A percentile compares a stretch with the other conserved stretches of the same genome.
Evolutionary conservation across 2,797 vertebrate genomes (phyloP).

Genomic region (Threskiornis aethiopicus): DNA sequence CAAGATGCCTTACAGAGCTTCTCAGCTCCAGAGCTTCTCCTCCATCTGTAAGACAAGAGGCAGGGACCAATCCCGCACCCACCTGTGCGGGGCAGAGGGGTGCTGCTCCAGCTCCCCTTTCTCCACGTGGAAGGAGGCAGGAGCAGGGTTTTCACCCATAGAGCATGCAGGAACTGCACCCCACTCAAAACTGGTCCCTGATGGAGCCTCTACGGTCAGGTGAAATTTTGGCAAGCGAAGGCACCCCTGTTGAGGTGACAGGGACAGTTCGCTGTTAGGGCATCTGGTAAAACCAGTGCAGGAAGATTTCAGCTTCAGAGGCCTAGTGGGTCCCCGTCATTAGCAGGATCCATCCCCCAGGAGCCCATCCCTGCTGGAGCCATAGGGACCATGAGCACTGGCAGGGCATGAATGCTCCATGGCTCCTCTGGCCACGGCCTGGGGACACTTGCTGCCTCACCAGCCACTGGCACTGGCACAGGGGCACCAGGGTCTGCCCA

Average conservation of each 20-base stretch:
- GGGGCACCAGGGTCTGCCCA: not conserved
- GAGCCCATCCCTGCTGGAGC: not conserved
- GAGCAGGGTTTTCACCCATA: not conserved
- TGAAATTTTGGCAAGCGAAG: not conserved
- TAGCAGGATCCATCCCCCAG: not conserved
- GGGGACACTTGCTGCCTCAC: not conserved
- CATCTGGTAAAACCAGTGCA: not conserved
- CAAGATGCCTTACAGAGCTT: not conserved
- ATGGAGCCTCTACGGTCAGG: not conserved
- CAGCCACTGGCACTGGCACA: not conserved
- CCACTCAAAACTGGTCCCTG: not conserved
- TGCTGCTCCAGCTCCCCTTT: not conserved
- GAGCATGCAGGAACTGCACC: not conserved
- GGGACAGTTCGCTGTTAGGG: not conserved
- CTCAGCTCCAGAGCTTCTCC: not conserved
- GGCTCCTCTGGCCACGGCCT: rapidly evolving
- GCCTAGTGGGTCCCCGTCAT: not conserved
- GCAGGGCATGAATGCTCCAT: not conserved
- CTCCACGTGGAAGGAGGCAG: not conserved
- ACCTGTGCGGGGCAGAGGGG: rapidly evolving
- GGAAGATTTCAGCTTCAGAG: not conserved
- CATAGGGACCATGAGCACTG: not conserved
- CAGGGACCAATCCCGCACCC: not conserved
- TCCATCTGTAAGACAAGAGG: not conserved
- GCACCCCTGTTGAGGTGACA: rapidly evolving